These are phyloP conservation scores for Volucella zonaria DNA, from an alignment of 2,888 invertebrate species.

Conservation along the genomic window DNA sequence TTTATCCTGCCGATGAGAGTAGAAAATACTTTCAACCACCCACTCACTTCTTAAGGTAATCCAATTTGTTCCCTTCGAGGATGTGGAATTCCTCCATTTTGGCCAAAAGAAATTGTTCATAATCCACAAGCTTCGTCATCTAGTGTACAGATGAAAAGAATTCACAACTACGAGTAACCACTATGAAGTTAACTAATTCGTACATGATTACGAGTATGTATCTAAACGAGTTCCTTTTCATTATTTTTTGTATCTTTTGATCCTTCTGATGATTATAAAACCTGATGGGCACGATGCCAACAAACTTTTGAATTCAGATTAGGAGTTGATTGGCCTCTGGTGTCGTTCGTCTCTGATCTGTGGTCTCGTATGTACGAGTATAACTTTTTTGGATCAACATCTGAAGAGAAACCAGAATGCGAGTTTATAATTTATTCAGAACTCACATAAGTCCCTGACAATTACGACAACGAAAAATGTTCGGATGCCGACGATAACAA, in stretches of 20 bases:
- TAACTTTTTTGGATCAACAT: too few species aligned
- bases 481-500: too few species aligned
- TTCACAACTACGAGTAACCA: constrained; percentile 71
- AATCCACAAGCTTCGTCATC: constrained; percentile 76
- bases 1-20: not conserved
- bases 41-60: constrained; percentile 79
- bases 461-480: too few species aligned
- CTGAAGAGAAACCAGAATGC: not conserved
- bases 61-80: constrained; percentile 79
- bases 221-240: constrained; percentile 52
- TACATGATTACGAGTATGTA: constrained; percentile 38
- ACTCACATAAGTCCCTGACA: not conserved
- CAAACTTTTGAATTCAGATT: constrained; percentile 12
- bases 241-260: constrained; percentile 11
- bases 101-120: constrained; percentile 76
- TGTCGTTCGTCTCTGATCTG: not conserved
- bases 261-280: not conserved
- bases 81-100: constrained; percentile 77
- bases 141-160: constrained; percentile 78
- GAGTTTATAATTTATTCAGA: constrained; percentile 52
- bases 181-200: constrained; percentile 12
- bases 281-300: not conserved
- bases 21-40: not conserved
- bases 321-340: constrained; percentile 7
- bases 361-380: not conserved